phyloP scores from a whole-genome alignment of 2,888 invertebrate species.

The Thereva unica region DNA sequence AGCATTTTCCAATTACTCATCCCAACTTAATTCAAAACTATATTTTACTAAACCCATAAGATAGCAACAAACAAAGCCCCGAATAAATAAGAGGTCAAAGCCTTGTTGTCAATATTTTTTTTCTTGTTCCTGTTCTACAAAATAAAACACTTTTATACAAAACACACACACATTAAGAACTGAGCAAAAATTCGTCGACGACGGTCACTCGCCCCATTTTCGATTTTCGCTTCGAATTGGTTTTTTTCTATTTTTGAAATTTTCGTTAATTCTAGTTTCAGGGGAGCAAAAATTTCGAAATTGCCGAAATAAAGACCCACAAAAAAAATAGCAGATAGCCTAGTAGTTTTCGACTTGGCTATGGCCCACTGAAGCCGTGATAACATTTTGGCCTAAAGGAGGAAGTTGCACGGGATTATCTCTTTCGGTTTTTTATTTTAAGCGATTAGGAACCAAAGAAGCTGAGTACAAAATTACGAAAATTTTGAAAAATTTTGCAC shows the following conservation, averaged over 20 bases:
- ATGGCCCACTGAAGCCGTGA: conserved; percentile 40
- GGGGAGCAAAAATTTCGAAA: conserved; percentile 3
- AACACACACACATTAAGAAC: not conserved
- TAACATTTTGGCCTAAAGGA: conserved; percentile 47
- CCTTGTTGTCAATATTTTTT: no score
- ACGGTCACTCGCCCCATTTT: conserved; percentile 29
- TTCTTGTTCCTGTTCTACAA: no score
- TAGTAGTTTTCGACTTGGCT: conserved; percentile 6
- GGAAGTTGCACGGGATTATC: conserved; percentile 44
- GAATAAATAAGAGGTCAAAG: no score
- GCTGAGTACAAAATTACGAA: not conserved
- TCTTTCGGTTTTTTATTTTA: conserved; percentile 29
- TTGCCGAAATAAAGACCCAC: conserved; percentile 15
- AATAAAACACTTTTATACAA: no score
- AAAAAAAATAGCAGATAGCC: not conserved
- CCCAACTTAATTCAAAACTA: no score
- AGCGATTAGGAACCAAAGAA: not conserved
- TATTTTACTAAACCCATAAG: no score
- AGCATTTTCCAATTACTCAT: no score
- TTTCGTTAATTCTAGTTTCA: not conserved
- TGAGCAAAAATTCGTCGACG: conserved; percentile 8
- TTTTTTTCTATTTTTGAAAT: not conserved
- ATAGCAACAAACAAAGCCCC: no score
- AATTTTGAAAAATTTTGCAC: not conserved
- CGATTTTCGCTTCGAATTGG: not conserved